phyloP scores from a whole-genome alignment of 2,888 invertebrate species.

The Marasmarcha lunaedactyla region DNA sequence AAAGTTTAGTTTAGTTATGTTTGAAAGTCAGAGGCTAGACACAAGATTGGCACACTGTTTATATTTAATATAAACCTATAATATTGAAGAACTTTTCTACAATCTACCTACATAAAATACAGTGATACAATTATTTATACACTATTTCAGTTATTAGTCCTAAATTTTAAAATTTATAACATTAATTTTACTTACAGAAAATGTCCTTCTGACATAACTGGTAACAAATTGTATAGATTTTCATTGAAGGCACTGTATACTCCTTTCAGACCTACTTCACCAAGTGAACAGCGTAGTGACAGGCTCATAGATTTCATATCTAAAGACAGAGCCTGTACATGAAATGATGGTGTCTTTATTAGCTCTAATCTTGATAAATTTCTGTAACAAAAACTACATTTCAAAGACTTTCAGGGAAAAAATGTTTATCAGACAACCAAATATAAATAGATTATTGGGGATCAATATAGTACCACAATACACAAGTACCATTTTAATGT shows the following conservation, averaged over 20 bases:
- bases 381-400: slow-evolving; percentile 36
- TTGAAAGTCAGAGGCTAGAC: slow-evolving; percentile 5
- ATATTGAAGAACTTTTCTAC: too few relatives aligned
- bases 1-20: not conserved
- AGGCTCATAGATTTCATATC: slow-evolving; percentile 56
- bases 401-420: too few relatives aligned
- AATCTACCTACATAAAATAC: too few relatives aligned
- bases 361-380: slow-evolving; percentile 49
- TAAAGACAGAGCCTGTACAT: slow-evolving; percentile 44
- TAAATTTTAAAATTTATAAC: too few relatives aligned
- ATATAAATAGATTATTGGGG: not conserved
- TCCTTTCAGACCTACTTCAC: slow-evolving; percentile 55
- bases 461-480: too few relatives aligned
- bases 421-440: not conserved
- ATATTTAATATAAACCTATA: not conserved
- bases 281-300: slow-evolving; percentile 43
- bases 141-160: too few relatives aligned
- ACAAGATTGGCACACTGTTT: not conserved
- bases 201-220: slow-evolving; percentile 60
- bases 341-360: slow-evolving; percentile 51
- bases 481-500: too few relatives aligned
- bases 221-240: slow-evolving; percentile 56
- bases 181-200: slow-evolving; percentile 62
- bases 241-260: slow-evolving; percentile 61
- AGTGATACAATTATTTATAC: too few relatives aligned